Evolutionary conservation across 1,140 invertebrate genomes (phyloP), one percentile per base, ranked within the genome.

Genomic region (Papilio aristodemus): DNA sequence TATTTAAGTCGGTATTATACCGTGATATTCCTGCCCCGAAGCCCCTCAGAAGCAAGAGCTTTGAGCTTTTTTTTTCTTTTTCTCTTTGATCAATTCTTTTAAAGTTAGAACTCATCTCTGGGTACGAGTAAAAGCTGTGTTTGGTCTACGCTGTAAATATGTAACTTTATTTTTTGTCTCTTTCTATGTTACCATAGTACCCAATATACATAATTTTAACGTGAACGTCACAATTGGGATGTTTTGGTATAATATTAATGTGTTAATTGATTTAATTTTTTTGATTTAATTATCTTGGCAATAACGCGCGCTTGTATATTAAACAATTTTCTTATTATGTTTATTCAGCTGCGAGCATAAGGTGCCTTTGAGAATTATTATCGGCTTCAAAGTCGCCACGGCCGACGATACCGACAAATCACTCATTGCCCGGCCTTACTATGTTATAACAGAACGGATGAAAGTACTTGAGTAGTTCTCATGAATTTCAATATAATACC

Each of bases 401-500:
- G 39, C 11, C 39, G 58, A 36, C 50, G 60, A 41, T 77, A n/a
- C 41, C 3, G 27, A 46, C 41, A 83, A 79, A 81, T 81, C 81
- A 75, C 68, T 83, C 81, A 73, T 73, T 76, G 71, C 60, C 22
- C 67, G 66, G 59, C 64, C 39, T 64, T 43, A 43, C 38, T 43
- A 60, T 69, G 75, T 76, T 80, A 71, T 75, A 72, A 79, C 74
- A 75, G 75, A 71, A 77, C 67, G 76, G 71, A 76, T 75, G 74
- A 79, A 78, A 83, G 76, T 82, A 79, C 83, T 86, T 73, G 78
- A 81, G 78, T 71, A 78, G 76, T 86, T 87, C 83, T 81, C 77
- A 81, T 79, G 80, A 87, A 88, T 81, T 80, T 79, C 77, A 78
- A 79, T 85, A 86, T 85, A 78, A 86, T 78, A 84, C 77, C 71